Evolutionary conservation across 2,888 invertebrate species (phyloP), one percentile per base, ranked within the genome.

Genomic region (Geotrupes spiniger): DNA sequence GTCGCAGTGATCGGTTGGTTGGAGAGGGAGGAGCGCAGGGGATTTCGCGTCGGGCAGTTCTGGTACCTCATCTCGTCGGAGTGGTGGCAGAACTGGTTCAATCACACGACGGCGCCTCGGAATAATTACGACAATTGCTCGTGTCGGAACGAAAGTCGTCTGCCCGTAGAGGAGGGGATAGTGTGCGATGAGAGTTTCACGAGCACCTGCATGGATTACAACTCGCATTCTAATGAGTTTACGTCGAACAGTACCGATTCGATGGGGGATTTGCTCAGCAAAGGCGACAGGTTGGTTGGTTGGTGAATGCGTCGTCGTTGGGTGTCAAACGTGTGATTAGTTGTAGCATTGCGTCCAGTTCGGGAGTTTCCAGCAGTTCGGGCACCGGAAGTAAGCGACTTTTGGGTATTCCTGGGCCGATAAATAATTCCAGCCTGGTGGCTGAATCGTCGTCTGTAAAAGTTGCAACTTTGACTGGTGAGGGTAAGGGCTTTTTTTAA

Each of bases 1-100:
- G 8, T 27, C 69, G 36, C 66, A 80, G 88, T 87, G 8, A 80
- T 84, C 52, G 87, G 89, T 1, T 94, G 93, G 93, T 68, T 92
- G 52, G 80, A 84, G 1, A 79, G 93, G 31, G 90, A 89, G 67
- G 84, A 85, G 57, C 76, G 80, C 37, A 80, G 89, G 36, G 89
- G 90, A 0, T 84, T 87, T 66, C 75, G 82, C 36, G 83, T 87
- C 44, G 92, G 91, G 0, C 91, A 92, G 74, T 87, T 90, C 73
- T 93, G 92, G 92, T 93, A 92, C 77, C 79, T 94, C 53, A 81
- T 93, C 50, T 81, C 85, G 1, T 83, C 85, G 36, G 86, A 87
- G 59, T 94, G 94, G 94, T 94, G 92, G 92, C 81, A 80, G 52
- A 75, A 76, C 9, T 94, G 93, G 94, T 73, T 78, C 44, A 80